Evolutionary conservation across 2,113 vertebrate species (phyloP).

Genomic region (Abramis brama): DNA sequence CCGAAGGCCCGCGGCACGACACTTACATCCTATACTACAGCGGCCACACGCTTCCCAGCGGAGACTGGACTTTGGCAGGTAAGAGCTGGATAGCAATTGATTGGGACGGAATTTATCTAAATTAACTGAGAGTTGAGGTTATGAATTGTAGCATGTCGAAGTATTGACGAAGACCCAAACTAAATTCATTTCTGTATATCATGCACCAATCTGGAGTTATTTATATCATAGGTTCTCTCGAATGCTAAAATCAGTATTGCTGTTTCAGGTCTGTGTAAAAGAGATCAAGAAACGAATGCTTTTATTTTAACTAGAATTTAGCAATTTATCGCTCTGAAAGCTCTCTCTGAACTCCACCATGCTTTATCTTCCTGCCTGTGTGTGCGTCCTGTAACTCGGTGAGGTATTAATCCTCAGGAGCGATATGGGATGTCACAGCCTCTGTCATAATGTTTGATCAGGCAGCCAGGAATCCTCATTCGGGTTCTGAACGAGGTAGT

Average conservation of each 20-base stretch:
- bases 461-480: constrained; percentile 23
- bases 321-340: constrained; percentile 33
- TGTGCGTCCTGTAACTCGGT: constrained; percentile 15
- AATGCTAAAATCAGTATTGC: constrained; percentile 16
- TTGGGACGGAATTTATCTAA: background rate
- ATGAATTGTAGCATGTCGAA: background rate
- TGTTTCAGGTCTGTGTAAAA: background rate
- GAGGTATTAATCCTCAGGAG: constrained; percentile 58
- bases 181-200: background rate
- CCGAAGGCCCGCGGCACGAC: constrained; percentile 93
- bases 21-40: constrained; percentile 97
- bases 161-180: background rate
- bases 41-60: constrained; percentile 88
- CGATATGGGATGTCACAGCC: constrained; percentile 51
- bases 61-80: constrained; percentile 95
- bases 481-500: constrained; percentile 14
- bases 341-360: constrained; percentile 10
- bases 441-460: constrained; percentile 59
- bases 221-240: background rate
- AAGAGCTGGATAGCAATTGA: constrained; percentile 43
- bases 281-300: constrained; percentile 11
- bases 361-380: constrained; percentile 52
- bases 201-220: background rate
- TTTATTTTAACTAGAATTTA: constrained; percentile 32
- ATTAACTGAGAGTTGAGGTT: background rate